Evolutionary conservation across 1,140 invertebrate species (phyloP).

Genomic region (Pomacea maculata): DNA sequence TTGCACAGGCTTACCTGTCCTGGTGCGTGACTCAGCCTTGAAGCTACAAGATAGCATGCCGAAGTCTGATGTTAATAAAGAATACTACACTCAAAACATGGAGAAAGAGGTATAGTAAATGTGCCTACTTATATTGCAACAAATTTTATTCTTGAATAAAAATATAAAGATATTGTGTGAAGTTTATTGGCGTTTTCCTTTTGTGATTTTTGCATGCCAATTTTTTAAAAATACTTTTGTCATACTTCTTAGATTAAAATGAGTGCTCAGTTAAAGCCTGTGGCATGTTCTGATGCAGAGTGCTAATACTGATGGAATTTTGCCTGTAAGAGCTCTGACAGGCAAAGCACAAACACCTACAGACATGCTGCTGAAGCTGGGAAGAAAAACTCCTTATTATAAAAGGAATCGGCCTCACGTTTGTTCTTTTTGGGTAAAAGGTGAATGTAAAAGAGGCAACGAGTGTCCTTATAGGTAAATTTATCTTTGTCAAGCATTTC

Average conservation of each 20-base stretch:
- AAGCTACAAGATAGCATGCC: slow-evolving; percentile 95
- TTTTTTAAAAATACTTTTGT: background rate
- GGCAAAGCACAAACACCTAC: slow-evolving; percentile 69
- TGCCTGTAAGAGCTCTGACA: slow-evolving; percentile 66
- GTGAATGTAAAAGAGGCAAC: slow-evolving; percentile 97
- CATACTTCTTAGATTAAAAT: background rate
- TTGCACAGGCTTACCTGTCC: slow-evolving; percentile 70
- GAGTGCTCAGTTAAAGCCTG: no score
- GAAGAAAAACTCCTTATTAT: slow-evolving; percentile 97
- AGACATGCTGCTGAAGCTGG: slow-evolving; percentile 93
- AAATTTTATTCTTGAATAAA: no score
- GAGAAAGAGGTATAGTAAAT: slow-evolving; percentile 62
- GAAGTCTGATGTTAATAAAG: slow-evolving; percentile 97
- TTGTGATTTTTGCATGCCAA: background rate
- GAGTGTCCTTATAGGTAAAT: slow-evolving; percentile 91
- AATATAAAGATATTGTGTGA: background rate
- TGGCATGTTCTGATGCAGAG: slow-evolving; percentile 49
- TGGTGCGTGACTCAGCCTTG: slow-evolving; percentile 93
- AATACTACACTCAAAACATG: slow-evolving; percentile 92
- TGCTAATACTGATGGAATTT: slow-evolving; percentile 66
- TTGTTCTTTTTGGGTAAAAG: slow-evolving; percentile 99
- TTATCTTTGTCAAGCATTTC: background rate
- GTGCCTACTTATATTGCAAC: background rate
- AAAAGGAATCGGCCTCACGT: slow-evolving; percentile 98
- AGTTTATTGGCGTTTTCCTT: background rate